Evolutionary conservation across 2,888 invertebrate species (phyloP), one percentile per base, ranked within the genome.

Genomic region (Arctia plantaginis): DNA sequence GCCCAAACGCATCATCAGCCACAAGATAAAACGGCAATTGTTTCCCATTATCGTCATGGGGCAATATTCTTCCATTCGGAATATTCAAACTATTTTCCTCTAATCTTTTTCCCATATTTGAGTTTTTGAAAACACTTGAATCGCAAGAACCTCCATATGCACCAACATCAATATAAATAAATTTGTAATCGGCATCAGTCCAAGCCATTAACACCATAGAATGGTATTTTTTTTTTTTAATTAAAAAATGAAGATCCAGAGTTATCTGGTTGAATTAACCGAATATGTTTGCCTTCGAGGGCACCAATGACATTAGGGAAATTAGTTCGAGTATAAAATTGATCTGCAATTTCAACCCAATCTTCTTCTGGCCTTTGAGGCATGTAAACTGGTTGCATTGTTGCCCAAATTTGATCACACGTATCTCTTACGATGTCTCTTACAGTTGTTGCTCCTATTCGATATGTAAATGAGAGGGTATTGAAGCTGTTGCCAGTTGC

Each of bases 271-370:
- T 86, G 77, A 70, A 83, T 78, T 30, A 81, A 73, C 72, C 82
- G 77, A 55, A 88, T 81, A 77, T 87, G 85, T 72, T 87, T 87
- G 30, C 86, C 86, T 80, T 88, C 86, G 18, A 88, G 78, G 12
- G 85, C 86, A 66, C 87, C 87, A 76, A 88, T 80, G 33, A 85
- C 80, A 77, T 90, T 89, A 73, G 88, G 90, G 86, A 90, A 88
- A 84, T 85, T 67, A 68, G 80, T 78, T 75, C 77, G 72, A 73
- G 69, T 69, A 69, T 83, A 82, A 77, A 87, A 87, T 76, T 84
- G 76, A 74, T 82, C 81, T 66, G 86, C 79, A 77, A 86, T 87
- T 77, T 83, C 75, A 76, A 82, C 76, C 85, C 86, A 87, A 68
- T 77, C 77, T 35, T 35, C 35, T 35, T 35, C 35, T 35, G 35